Evolutionary conservation across 2,113 vertebrate genomes (phyloP).

Genomic region (Cygnus atratus): DNA sequence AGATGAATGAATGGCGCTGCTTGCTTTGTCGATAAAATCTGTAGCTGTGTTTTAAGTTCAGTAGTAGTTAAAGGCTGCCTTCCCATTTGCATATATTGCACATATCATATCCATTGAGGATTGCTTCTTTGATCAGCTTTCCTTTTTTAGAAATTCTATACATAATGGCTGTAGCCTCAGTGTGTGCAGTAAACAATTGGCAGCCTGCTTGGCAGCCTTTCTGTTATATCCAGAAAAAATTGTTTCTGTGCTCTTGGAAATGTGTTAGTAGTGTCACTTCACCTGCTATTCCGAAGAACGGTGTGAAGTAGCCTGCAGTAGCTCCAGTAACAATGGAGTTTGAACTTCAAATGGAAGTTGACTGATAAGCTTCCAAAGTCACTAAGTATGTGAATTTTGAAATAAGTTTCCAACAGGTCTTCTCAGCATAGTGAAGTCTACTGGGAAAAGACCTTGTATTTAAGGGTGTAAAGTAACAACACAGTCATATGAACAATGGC

Average conservation of each 20-base stretch:
- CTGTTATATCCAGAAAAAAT: not conserved
- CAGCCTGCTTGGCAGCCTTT: not conserved
- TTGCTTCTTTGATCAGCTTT: not conserved
- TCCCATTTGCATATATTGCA: not conserved
- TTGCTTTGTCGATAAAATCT: not conserved
- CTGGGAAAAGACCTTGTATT: not conserved
- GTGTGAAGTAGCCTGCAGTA: not conserved
- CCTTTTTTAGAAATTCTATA: not conserved
- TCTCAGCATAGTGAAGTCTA: not conserved
- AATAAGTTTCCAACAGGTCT: not conserved
- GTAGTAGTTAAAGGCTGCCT: not conserved
- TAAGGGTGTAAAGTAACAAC: not conserved
- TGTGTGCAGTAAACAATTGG: not conserved
- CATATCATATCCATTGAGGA: not conserved
- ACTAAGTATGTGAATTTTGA: not conserved
- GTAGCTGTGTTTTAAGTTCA: not conserved
- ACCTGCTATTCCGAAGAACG: not conserved
- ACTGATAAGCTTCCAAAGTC: not conserved
- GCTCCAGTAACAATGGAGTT: not conserved
- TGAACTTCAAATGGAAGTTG: not conserved
- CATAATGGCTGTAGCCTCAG: not conserved
- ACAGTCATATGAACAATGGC: not conserved
- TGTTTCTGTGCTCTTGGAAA: not conserved
- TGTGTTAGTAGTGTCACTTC: not conserved
- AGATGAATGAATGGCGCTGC: not conserved